Base-by-base conservation (phyloP, 2,797 vertebrate genomes). In the Notolepis coatsorum region DNA sequence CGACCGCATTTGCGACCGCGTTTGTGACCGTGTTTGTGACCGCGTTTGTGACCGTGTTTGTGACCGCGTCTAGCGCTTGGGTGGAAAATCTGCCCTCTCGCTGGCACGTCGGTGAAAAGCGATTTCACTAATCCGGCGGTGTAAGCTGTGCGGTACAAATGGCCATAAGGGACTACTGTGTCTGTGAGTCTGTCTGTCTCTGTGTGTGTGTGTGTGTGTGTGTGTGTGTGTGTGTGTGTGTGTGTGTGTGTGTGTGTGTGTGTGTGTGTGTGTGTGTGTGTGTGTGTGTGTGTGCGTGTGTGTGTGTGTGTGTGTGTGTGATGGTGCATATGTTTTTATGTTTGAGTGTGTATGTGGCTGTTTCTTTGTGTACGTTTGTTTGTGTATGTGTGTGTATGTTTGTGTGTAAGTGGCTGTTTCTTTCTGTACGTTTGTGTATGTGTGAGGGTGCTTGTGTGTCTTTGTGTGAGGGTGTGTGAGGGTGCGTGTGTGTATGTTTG, bases 61-160 rank as follows among this genome's bases (percentile, higher is more conserved):
- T 46, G 54, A 51, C 78, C 10, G 55, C 42, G 68, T 75, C 71
- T 42, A 35, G 27, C 30, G 78, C 80, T 80, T 72, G 78, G 68
- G 65, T 55, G 65, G 79, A 76, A 82, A 85, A 87, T 80, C 76
- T 81, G 78, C 69, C 71, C 77, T 81, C 84, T 81, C 66, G 68
- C 77, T 61, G 48, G 81, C 80, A 79, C 65, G 64, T 73, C 82
- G 81, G 83, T 80, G 83, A 90, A 89, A 91, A 81, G 85, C 81
- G 90, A 91, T 92, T 93, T 88, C 74, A 37, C 87, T 93, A 93
- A 94, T 92, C 89, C 85, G 75, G 8, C 64, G 81, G 80, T 89
- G 86, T 92, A 92, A 92, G 87, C 88, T 80, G 78, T 54, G 37
- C 81, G 80, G 78, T 88, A 90, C 88, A 91, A 92, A 90, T 87